phyloP scores from a whole-genome alignment of 1,140 invertebrate genomes.

The Penaeus japonicus region DNA sequence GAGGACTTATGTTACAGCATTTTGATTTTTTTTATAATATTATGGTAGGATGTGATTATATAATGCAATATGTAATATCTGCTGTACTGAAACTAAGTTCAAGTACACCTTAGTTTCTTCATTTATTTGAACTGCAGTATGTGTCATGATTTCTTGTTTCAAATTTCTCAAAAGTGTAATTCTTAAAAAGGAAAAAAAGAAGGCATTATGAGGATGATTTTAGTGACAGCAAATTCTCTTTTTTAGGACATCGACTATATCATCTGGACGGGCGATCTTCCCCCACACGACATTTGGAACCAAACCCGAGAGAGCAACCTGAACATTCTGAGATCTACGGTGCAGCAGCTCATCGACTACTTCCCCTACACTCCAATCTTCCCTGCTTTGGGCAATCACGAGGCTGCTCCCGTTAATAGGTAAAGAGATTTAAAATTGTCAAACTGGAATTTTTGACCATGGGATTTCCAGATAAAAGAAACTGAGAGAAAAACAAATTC shows the following conservation, averaged over 20 bases:
- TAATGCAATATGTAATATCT: neutral
- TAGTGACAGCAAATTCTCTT: slow-evolving; percentile 20
- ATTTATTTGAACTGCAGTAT: neutral
- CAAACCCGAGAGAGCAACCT: slow-evolving; percentile 90
- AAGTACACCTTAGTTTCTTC: neutral
- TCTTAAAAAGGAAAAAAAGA: neutral
- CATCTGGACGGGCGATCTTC: slow-evolving; percentile 97
- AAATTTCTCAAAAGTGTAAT: neutral
- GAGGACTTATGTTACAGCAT: neutral
- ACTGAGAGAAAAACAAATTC: slow-evolving; percentile 67
- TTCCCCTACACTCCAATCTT: slow-evolving; percentile 93
- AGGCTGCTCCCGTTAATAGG: slow-evolving; percentile 92
- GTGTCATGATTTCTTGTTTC: neutral
- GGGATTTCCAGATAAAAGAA: neutral
- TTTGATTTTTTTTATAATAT: neutral
- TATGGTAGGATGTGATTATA: neutral
- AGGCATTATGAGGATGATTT: neutral
- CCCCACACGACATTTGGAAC: slow-evolving; percentile 97
- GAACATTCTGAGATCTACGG: slow-evolving; percentile 83
- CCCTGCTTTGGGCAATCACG: slow-evolving; percentile 94
- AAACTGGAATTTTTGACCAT: no score
- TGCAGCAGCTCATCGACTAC: slow-evolving; percentile 81
- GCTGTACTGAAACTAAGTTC: neutral
- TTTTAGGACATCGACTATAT: slow-evolving; percentile 94
- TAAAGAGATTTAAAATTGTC: neutral